Conservation (phyloP, 2,797 vertebrate genomes). For the Cyprinella venusta region DNA sequence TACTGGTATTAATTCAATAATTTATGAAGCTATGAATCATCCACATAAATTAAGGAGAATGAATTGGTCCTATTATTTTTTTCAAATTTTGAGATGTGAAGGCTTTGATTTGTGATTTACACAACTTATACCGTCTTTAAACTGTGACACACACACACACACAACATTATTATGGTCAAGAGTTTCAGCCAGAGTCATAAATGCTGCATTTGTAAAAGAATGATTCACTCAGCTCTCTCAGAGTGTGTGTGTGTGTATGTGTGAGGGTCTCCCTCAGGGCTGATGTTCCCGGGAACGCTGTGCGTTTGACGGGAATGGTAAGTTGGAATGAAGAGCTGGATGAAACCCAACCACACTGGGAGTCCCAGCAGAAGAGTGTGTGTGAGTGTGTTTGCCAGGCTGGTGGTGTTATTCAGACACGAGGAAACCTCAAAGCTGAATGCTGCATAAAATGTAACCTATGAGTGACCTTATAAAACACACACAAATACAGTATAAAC, state of each 20-base stretch:
- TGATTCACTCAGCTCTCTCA: slow-evolving; percentile 37
- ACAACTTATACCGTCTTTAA: not conserved
- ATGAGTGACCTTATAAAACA: slow-evolving; percentile 32
- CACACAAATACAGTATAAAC: slow-evolving; percentile 36
- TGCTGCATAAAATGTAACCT: slow-evolving; percentile 39
- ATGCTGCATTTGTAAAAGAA: slow-evolving; percentile 48
- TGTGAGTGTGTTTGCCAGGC: slow-evolving; percentile 37
- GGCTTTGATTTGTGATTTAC: slow-evolving; percentile 35
- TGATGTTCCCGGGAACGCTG: slow-evolving; percentile 49
- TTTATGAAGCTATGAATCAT: slow-evolving; percentile 53
- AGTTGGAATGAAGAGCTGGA: slow-evolving; percentile 50
- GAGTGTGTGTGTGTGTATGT: slow-evolving; percentile 32
- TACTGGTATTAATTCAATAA: slow-evolving; percentile 72
- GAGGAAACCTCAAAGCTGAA: slow-evolving; percentile 45
- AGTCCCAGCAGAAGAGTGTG: slow-evolving; percentile 40
- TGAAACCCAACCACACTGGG: slow-evolving; percentile 44
- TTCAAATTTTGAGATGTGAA: not conserved
- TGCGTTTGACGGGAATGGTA: slow-evolving; percentile 48
- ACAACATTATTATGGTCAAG: slow-evolving; percentile 29
- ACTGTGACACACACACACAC: slow-evolving; percentile 21
- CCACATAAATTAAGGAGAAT: not conserved
- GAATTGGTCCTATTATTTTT: no score
- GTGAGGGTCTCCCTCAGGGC: slow-evolving; percentile 38
- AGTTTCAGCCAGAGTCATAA: slow-evolving; percentile 41
- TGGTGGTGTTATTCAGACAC: slow-evolving; percentile 39